Base-by-base conservation (phyloP, 2,797 vertebrate species). In the Hyperoplus immaculatus region DNA sequence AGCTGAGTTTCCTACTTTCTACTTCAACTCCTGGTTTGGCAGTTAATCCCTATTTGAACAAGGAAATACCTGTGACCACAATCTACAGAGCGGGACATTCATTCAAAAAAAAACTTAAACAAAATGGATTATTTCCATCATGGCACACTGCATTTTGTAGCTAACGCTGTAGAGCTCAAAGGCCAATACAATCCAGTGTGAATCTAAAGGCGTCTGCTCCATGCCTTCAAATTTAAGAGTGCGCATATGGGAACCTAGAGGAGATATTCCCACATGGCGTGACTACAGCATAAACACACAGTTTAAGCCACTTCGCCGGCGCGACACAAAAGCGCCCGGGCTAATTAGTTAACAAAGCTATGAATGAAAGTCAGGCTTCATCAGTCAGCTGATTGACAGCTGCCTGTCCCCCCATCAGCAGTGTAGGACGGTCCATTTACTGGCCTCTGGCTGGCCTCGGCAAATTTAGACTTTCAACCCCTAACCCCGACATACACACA, bases 381-480 rank as follows among this genome's bases (percentile, higher is more conserved):
- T 95, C 95, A 95, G 95, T 95, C 96, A 94, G 95, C 90, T 97
- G 97, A 98, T 97, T 97, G 97, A 97, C 97, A 97, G 92, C 95
- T 96, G 96, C 95, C 95, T 97, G 96, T 97, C 96, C 95, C 94
- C 92, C 95, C 95, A 91, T 95, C 93, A 94, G 95, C 93, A 18
- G 93, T 93, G 91, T 92, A 92, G 29, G 95, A 96, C 94, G 94
- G 95, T 95, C 96, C 95, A 93, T 96, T 97, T 95, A 95, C 95
- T 96, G 96, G 95, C 96, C 96, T 95, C 95, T 79, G 53, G 49
- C 81, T 84, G 83, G 78, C 81, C 87, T 87, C 81, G 16, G 78
- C 70, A 75, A 92, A 90, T 88, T 91, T 46, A 89, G 89, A 90
- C 88, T 84, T 85, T 66, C 64, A 45, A 80, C 77, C 76, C 29